Percentiles rank a stretch among this genome's conserved stretches.
phyloP scores from a whole-genome alignment of 1,140 invertebrate genomes.

The Cydia fagiglandana region DNA sequence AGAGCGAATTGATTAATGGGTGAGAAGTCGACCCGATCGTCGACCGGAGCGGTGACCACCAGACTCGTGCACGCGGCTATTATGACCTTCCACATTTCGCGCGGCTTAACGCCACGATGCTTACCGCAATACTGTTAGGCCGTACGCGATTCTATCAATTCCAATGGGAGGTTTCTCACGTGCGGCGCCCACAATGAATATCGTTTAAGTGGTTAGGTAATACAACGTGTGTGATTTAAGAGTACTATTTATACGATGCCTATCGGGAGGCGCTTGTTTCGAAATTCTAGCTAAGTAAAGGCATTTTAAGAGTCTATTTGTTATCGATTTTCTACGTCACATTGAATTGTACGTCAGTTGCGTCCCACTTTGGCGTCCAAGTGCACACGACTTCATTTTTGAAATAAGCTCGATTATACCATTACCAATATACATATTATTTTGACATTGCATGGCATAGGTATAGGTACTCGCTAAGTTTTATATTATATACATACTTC shows the following conservation, averaged over 20 bases:
- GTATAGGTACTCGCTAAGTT: too few species aligned
- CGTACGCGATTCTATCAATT: conserved; percentile 56
- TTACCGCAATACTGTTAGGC: conserved; percentile 52
- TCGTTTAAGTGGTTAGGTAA: conserved; percentile 60
- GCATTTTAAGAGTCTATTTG: conserved; percentile 10
- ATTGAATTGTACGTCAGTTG: not conserved
- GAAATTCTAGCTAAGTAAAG: conserved; percentile 17
- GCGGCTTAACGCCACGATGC: conserved; percentile 48
- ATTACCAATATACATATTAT: not conserved
- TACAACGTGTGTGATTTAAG: conserved; percentile 38
- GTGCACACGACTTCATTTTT: not conserved
- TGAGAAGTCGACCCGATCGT: conserved; percentile 51
- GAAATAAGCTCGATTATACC: not conserved
- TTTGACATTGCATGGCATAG: too few species aligned
- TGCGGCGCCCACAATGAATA: conserved; percentile 52
- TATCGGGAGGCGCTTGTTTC: conserved; percentile 24
- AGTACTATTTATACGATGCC: conserved; percentile 28
- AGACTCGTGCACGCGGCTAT: conserved; percentile 43
- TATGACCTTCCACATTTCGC: conserved; percentile 59
- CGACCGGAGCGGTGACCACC: conserved; percentile 45
- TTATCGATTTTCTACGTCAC: conserved; percentile 6
- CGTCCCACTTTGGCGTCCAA: not conserved
- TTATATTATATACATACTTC: too few species aligned
- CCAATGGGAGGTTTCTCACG: conserved; percentile 61
- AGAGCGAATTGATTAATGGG: conserved; percentile 64